Evolutionary conservation across 92 coral and sea anemone species (phyloP).

Genomic region (Phenganax subtilis): DNA sequence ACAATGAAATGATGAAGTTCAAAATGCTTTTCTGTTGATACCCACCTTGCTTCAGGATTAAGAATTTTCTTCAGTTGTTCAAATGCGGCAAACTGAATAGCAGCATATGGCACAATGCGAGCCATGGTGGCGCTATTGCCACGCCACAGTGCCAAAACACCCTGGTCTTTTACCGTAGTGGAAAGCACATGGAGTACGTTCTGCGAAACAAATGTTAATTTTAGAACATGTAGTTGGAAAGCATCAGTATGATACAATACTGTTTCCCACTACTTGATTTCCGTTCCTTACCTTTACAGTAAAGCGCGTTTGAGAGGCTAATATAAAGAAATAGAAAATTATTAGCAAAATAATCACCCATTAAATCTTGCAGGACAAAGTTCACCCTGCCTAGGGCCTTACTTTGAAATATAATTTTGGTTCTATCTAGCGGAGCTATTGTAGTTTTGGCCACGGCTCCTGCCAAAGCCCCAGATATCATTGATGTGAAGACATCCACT

Average conservation of each 20-base stretch:
- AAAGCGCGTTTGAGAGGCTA: conserved; percentile 63
- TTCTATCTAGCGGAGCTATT: conserved; percentile 93
- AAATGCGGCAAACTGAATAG: conserved; percentile 88
- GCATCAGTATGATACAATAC: not conserved
- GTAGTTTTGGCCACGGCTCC: conserved; percentile 98
- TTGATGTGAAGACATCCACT: conserved; percentile 79
- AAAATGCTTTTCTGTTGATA: conserved; percentile 36
- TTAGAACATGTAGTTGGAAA: not conserved
- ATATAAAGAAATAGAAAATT: not conserved
- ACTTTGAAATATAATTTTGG: conserved; percentile 98
- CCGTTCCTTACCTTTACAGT: conserved; percentile 50
- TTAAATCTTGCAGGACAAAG: not conserved
- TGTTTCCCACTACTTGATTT: not conserved
- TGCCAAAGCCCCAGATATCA: conserved; percentile 92
- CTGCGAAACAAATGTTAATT: conserved; percentile 36
- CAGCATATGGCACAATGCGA: conserved; percentile 90
- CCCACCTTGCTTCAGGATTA: conserved; percentile 54
- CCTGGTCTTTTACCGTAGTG: conserved; percentile 65
- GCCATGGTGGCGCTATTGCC: conserved; percentile 99
- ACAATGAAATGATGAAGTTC: not conserved
- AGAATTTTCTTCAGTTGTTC: conserved; percentile 77
- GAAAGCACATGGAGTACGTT: conserved; percentile 68
- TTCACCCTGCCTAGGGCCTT: conserved; percentile 31
- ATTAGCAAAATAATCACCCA: not conserved
- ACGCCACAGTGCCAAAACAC: conserved; percentile 76